Percentiles rank a stretch among this genome's conserved stretches.
Evolutionary conservation across 1,140 invertebrate species (phyloP).

Genomic region (Coelopa frigida): DNA sequence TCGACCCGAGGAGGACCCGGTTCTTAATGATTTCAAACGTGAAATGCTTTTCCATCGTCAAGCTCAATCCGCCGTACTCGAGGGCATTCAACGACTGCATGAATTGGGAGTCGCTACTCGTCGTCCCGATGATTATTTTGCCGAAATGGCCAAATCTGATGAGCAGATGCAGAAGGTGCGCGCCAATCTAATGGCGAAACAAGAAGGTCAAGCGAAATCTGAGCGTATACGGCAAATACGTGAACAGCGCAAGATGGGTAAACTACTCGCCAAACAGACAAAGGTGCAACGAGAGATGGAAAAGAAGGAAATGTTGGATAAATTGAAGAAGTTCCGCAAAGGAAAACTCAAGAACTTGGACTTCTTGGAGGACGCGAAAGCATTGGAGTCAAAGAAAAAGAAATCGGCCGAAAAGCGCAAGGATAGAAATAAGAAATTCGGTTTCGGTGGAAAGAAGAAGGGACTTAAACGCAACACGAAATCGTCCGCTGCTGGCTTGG

Average conservation of each 20-base stretch:
- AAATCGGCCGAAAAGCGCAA: constrained; percentile 54
- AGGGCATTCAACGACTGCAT: constrained; percentile 68
- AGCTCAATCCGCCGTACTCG: constrained; percentile 78
- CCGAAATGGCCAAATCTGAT: constrained; percentile 98
- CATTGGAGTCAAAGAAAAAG: constrained; percentile 45
- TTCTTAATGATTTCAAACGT: constrained; percentile 88
- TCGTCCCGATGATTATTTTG: constrained; percentile 93
- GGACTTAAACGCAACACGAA: constrained; percentile 82
- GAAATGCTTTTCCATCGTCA: constrained; percentile 88
- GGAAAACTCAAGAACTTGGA: constrained; percentile 71
- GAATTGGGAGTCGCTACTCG: constrained; percentile 69
- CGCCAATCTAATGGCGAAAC: constrained; percentile 74
- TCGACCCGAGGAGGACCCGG: constrained; percentile 62
- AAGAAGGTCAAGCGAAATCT: constrained; percentile 71
- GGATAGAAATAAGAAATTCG: constrained; percentile 81
- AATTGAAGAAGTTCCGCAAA: constrained; percentile 79
- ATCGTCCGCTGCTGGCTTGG: constrained; percentile 70
- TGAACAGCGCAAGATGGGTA: constrained; percentile 86
- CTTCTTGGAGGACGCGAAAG: constrained; percentile 69
- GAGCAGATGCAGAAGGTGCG: constrained; percentile 96
- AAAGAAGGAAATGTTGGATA: constrained; percentile 72
- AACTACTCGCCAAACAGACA: constrained; percentile 71
- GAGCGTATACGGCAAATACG: constrained; percentile 86
- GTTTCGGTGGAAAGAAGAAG: constrained; percentile 93
- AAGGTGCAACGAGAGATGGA: constrained; percentile 69